These are phyloP conservation scores for Hemiscyllium ocellatum DNA, from an alignment of 2,113 vertebrate species.

Conservation along the genomic window DNA sequence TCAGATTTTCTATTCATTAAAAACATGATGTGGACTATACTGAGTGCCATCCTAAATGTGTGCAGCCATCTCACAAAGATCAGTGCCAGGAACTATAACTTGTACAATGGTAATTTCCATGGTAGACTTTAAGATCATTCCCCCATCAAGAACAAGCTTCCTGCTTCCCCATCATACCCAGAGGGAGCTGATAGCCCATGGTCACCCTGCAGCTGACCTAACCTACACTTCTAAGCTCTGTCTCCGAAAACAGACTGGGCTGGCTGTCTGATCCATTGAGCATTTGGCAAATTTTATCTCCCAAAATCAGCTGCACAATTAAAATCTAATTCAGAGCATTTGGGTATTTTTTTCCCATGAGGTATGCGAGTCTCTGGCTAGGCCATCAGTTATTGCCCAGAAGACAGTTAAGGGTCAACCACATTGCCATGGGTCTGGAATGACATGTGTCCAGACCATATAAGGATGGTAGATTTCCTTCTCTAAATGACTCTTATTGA, in stretches of 20 bases:
- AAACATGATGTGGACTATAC: not conserved
- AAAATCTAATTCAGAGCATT: not conserved
- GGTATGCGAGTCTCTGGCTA: too few relatives aligned
- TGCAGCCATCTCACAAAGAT: not conserved
- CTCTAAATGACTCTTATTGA: too few relatives aligned
- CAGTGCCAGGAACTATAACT: not conserved
- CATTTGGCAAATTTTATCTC: not conserved
- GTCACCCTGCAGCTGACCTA: not conserved
- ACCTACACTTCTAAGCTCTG: too few relatives aligned
- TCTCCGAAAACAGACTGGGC: not conserved
- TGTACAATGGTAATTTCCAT: too few relatives aligned
- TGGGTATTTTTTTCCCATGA: not conserved
- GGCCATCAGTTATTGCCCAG: too few relatives aligned
- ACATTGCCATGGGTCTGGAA: too few relatives aligned
- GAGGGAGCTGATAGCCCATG: not conserved
- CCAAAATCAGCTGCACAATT: not conserved
- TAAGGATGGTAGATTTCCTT: too few relatives aligned
- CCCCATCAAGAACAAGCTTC: too few relatives aligned
- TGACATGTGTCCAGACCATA: too few relatives aligned
- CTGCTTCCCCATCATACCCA: not conserved
- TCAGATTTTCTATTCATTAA: not conserved
- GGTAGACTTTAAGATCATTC: not conserved
- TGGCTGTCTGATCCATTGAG: not conserved
- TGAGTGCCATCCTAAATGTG: not conserved
- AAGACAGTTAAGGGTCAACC: too few relatives aligned